Percentiles rank a stretch among this genome's conserved stretches.
Conservation (phyloP, 2,888 invertebrate species). For the Zelleria hepariella region DNA sequence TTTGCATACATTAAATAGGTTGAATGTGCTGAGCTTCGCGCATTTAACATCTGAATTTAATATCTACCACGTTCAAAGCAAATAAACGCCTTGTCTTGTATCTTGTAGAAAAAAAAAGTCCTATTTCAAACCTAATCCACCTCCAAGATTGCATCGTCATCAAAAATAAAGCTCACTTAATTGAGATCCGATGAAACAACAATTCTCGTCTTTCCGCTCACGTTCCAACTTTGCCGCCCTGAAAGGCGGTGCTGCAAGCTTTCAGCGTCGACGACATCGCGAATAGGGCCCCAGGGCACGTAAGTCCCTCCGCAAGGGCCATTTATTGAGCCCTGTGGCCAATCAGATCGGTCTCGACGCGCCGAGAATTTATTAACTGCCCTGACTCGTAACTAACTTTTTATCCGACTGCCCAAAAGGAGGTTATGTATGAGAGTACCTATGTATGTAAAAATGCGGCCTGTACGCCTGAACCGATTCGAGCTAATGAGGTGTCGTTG, state of each 20-base stretch:
- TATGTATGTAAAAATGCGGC: too few relatives aligned
- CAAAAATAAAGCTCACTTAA: background rate
- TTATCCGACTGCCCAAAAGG: too few relatives aligned
- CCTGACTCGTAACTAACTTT: slow-evolving; percentile 5
- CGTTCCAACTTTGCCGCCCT: background rate
- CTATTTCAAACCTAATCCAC: too few relatives aligned
- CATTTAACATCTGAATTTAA: too few relatives aligned
- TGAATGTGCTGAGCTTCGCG: too few relatives aligned
- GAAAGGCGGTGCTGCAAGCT: background rate
- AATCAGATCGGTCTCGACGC: slow-evolving; percentile 40
- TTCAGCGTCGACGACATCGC: background rate
- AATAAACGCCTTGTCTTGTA: too few relatives aligned
- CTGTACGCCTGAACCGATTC: too few relatives aligned
- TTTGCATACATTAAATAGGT: too few relatives aligned
- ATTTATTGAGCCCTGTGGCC: slow-evolving; percentile 8
- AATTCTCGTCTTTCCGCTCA: background rate
- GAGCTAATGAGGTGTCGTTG: too few relatives aligned
- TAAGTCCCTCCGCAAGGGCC: background rate
- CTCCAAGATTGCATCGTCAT: background rate
- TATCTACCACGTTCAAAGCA: too few relatives aligned
- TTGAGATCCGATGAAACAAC: background rate
- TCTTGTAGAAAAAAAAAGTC: too few relatives aligned
- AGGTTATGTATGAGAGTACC: too few relatives aligned
- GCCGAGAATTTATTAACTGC: slow-evolving; percentile 36
- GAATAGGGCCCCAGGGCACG: background rate